Evolutionary conservation across 1,140 invertebrate species (phyloP).

Genomic region (Scaptomyza graminum): DNA sequence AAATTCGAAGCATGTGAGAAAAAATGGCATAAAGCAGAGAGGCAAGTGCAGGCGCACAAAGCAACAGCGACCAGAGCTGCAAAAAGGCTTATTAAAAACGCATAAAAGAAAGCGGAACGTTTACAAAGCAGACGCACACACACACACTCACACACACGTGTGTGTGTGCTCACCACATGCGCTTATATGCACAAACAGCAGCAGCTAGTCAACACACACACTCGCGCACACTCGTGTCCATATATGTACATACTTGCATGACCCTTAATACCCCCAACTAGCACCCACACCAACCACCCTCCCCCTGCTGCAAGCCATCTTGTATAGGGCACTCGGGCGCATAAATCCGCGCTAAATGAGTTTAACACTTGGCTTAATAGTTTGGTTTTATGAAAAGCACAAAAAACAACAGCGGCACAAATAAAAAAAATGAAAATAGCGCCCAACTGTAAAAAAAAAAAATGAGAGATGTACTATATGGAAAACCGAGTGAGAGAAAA

Average conservation of each 20-base stretch:
- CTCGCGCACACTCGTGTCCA: constrained; percentile 29
- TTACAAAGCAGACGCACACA: constrained; percentile 67
- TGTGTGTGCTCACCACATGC: constrained; percentile 2
- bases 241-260: constrained; percentile 28
- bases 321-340: constrained; percentile 72
- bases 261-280: constrained; percentile 15
- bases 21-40: constrained; percentile 12
- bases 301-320: constrained; percentile 18
- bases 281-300: neutral
- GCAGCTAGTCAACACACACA: constrained; percentile 24
- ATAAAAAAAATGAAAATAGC: too few species aligned
- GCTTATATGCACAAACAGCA: constrained; percentile 13
- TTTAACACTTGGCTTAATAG: constrained; percentile 82
- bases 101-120: constrained; percentile 80
- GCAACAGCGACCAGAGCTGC: constrained; percentile 67
- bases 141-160: constrained; percentile 19
- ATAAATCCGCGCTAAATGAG: constrained; percentile 82
- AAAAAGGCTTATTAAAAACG: constrained; percentile 81
- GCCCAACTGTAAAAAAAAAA: constrained; percentile 14
- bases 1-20: constrained; percentile 3
- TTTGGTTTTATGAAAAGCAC: constrained; percentile 81
- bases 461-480: constrained; percentile 33
- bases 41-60: constrained; percentile 48
- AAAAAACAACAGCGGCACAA: constrained; percentile 40
- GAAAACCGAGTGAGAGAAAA: constrained; percentile 29